Evolutionary conservation across 1,140 invertebrate species (phyloP).

Genomic region (Cylas formicarius): DNA sequence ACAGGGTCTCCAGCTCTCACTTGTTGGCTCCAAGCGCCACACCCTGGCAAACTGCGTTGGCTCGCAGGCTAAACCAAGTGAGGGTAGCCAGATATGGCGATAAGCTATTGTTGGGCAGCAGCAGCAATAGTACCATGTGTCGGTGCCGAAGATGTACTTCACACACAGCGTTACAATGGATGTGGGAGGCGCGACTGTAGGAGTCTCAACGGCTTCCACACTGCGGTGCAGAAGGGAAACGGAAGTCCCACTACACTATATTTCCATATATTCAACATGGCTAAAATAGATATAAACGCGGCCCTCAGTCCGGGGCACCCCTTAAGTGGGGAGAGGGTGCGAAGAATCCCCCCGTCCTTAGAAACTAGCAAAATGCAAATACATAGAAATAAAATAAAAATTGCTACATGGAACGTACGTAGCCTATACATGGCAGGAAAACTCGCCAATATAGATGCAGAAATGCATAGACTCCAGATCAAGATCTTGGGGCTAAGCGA

Average conservation of each 20-base stretch:
- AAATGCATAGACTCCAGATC: slow-evolving; percentile 18
- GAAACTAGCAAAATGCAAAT: slow-evolving; percentile 2
- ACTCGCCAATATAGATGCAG: slow-evolving; percentile 11
- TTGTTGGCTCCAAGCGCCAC: no score
- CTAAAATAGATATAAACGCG: no score
- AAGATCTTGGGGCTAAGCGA: slow-evolving; percentile 16
- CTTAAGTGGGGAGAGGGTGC: slow-evolving; percentile 7
- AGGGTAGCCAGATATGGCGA: no score
- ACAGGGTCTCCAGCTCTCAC: no score
- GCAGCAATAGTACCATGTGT: slow-evolving; percentile 10
- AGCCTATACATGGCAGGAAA: slow-evolving; percentile 15
- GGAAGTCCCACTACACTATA: no score
- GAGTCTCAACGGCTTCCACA: slow-evolving; percentile 9
- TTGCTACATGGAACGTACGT: slow-evolving; percentile 13
- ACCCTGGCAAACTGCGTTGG: no score
- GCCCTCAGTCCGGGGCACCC: no score
- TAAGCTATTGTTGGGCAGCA: slow-evolving; percentile 7
- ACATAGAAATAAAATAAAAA: slow-evolving; percentile 4
- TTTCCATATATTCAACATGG: no score
- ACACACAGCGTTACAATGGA: slow-evolving; percentile 8
- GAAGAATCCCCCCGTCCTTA: slow-evolving; percentile 5
- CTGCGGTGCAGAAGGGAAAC: no score
- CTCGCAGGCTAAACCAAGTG: no score
- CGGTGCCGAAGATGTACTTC: slow-evolving; percentile 11
- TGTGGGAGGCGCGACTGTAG: slow-evolving; percentile 8